phyloP scores from a whole-genome alignment of 2,888 invertebrate species.

The Drosophila picticornis region DNA sequence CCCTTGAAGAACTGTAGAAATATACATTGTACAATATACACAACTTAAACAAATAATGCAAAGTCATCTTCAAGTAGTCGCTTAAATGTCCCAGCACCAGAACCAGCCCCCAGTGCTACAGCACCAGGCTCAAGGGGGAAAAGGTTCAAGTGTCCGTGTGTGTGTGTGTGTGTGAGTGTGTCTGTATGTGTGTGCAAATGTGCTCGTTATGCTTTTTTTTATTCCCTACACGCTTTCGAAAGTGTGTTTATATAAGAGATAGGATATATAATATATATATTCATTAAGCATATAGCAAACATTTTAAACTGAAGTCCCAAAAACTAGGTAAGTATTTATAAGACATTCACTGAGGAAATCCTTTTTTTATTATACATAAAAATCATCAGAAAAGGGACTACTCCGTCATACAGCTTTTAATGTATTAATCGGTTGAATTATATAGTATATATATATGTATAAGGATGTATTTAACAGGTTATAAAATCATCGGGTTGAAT shows the following conservation, averaged over 20 bases:
- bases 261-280: not conserved
- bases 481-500: not conserved
- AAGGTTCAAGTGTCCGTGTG: slow-evolving; percentile 15
- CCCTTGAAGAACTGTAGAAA: slow-evolving; percentile 2
- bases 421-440: not conserved
- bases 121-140: not conserved
- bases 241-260: not conserved
- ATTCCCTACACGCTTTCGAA: not conserved
- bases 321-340: not conserved
- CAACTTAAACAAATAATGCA: slow-evolving; percentile 23
- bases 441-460: not conserved
- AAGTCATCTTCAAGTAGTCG: slow-evolving; percentile 38
- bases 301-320: not conserved
- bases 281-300: not conserved
- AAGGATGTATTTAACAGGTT: not conserved
- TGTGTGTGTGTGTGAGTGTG: not conserved
- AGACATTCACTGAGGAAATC: not conserved
- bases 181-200: not conserved
- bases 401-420: not conserved
- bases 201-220: not conserved
- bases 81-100: not conserved
- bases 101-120: not conserved
- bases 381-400: not conserved
- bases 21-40: not conserved
- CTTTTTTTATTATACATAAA: not conserved